Evolutionary conservation across 2,888 invertebrate species (phyloP).

Genomic region (Phrixothrix hirtus): DNA sequence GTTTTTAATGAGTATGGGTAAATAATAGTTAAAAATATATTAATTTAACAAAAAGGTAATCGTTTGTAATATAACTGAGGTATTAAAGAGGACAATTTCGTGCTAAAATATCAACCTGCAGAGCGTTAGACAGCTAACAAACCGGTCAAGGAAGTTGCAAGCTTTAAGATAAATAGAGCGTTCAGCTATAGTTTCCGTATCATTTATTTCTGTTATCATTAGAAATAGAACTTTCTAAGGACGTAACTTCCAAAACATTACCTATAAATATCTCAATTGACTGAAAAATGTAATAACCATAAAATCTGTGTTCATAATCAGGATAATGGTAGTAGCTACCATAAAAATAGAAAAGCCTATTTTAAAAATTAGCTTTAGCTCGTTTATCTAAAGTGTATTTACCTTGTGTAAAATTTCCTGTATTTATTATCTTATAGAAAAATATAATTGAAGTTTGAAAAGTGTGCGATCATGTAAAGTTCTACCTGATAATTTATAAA

Average conservation of each 20-base stretch:
- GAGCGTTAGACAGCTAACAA: conserved; percentile 2
- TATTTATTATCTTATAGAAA: no score
- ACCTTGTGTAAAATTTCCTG: no score
- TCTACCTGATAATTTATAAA: no score
- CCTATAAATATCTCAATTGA: neutral
- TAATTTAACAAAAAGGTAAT: no score
- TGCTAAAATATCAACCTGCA: neutral
- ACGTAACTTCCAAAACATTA: conserved; percentile 1
- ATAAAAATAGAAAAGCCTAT: neutral
- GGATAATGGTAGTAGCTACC: neutral
- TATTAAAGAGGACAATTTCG: no score
- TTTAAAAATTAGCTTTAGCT: neutral
- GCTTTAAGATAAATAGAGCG: conserved; percentile 14
- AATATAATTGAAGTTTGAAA: no score
- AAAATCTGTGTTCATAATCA: neutral
- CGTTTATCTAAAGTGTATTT: no score
- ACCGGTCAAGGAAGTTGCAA: conserved; percentile 6
- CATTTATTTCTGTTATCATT: conserved; percentile 16
- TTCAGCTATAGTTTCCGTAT: conserved; percentile 12
- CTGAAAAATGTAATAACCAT: neutral
- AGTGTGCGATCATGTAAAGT: no score
- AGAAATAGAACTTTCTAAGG: conserved; percentile 3
- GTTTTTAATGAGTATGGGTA: no score
- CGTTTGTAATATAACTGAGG: no score
- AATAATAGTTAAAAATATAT: no score